phyloP scores from a whole-genome alignment of 2,797 vertebrate species.

The Phylloscopus collybita region DNA sequence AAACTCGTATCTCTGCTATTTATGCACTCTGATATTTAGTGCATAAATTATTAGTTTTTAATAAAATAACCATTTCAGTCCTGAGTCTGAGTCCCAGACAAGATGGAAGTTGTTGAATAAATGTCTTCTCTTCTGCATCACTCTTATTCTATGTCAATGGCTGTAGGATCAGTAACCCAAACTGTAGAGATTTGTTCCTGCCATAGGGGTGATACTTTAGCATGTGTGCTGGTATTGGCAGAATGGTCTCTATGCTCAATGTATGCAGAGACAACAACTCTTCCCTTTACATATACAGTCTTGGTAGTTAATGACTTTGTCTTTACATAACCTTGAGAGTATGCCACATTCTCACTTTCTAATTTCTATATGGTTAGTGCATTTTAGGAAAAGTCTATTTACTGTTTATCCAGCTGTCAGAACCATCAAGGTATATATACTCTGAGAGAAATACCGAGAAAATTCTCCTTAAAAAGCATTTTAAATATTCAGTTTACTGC shows the following conservation, averaged over 20 bases:
- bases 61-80: not conserved
- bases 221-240: not conserved
- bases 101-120: not conserved
- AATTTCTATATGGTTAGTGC: not conserved
- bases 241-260: not conserved
- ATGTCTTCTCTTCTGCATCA: not conserved
- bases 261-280: not conserved
- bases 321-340: slow-evolving; percentile 22
- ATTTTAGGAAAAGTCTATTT: not conserved
- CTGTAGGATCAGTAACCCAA: not conserved
- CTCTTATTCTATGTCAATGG: not conserved
- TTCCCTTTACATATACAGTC: not conserved
- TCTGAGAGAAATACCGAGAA: not conserved
- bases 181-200: not conserved
- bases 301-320: not conserved
- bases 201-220: not conserved
- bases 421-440: not conserved
- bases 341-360: not conserved
- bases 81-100: not conserved
- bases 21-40: not conserved
- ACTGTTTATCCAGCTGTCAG: not conserved
- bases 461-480: not conserved
- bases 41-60: not conserved
- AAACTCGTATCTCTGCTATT: not conserved
- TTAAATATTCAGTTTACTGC: not conserved